Conservation (phyloP, 2,888 invertebrate species). For the Acrocyrtus sp. region DNA sequence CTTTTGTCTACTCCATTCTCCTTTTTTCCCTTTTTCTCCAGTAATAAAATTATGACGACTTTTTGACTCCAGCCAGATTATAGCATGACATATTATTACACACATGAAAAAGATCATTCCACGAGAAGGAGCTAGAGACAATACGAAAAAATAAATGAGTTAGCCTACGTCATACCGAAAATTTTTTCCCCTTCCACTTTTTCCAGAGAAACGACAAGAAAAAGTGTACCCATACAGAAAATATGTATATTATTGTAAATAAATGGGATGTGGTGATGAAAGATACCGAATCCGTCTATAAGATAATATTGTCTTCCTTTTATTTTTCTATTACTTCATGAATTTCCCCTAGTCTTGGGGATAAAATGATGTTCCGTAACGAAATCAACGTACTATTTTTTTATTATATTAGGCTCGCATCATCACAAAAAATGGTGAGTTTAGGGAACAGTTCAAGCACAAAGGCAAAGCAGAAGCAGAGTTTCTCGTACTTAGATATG, state of each 20-base stretch:
- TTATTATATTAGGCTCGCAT: slow-evolving; percentile 34
- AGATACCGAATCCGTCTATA: no score
- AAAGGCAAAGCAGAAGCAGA: no score
- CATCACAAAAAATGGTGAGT: slow-evolving; percentile 4
- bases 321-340: no score
- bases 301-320: slow-evolving; percentile 4
- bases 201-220: no score
- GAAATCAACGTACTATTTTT: slow-evolving; percentile 33
- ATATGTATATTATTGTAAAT: neutral
- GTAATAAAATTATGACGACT: slow-evolving; percentile 52
- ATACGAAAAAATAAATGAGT: slow-evolving; percentile 1
- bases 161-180: no score
- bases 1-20: slow-evolving; percentile 12
- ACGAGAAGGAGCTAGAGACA: neutral
- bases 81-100: slow-evolving; percentile 42
- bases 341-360: no score
- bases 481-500: no score
- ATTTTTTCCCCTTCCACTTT: no score
- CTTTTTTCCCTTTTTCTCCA: slow-evolving; percentile 6
- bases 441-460: no score
- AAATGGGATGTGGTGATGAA: neutral
- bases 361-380: slow-evolving; percentile 19
- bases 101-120: slow-evolving; percentile 25
- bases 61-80: slow-evolving; percentile 50
- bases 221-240: no score